Base-by-base conservation (phyloP, 2,888 invertebrate genomes). In the Lepidonotus clava region DNA sequence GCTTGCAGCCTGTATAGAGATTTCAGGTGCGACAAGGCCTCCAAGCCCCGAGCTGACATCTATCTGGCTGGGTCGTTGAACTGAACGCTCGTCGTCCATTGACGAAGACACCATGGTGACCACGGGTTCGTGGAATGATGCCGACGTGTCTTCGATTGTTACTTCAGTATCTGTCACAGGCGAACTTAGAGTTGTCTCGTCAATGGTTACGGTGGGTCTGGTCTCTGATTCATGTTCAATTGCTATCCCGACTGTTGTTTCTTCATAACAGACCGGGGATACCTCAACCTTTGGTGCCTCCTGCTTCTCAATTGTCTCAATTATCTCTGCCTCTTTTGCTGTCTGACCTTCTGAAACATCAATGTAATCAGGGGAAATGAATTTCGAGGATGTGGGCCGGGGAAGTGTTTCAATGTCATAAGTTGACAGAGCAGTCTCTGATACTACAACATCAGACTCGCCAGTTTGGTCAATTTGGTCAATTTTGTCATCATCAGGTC, bases 1-100 rank as follows among this genome's bases (percentile, higher is more conserved):
- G 85, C 90, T 90, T 28, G 89, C 89, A 46, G 85, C 88, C 77
- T 90, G 89, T 40, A 90, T 80, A 24, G 86, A 38, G 34, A 90
- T 90, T 67, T 87, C 83, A 18, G 89, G 89, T 53, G 85, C 32
- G 32, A 38, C 76, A 40, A 85, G 71, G 46, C 85, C 46, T 71
- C 71, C 85, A 85, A 41, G 32, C 41, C 46, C 41, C 46, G 80
- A 21, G 51, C 83, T 83, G 80, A 80, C 80, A 80, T 80, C 80
- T 46, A 80, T 80, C n/a, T 80, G 46, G 46, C 51, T 41, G 51
- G 80, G 80, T 28, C 80, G 41, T 14, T 28, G 32, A 36, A 24
- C 56, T 53, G 18, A 14, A 21, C 56, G 34, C 14, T 80, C 28
- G n/a, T 83, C 53, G 32, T 83, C 46, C 53, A 32, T 51, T 34